A percentile compares a stretch with the other conserved stretches of the same genome.
phyloP scores from a whole-genome alignment of 2,888 invertebrate genomes.

The Rapana venosa region DNA sequence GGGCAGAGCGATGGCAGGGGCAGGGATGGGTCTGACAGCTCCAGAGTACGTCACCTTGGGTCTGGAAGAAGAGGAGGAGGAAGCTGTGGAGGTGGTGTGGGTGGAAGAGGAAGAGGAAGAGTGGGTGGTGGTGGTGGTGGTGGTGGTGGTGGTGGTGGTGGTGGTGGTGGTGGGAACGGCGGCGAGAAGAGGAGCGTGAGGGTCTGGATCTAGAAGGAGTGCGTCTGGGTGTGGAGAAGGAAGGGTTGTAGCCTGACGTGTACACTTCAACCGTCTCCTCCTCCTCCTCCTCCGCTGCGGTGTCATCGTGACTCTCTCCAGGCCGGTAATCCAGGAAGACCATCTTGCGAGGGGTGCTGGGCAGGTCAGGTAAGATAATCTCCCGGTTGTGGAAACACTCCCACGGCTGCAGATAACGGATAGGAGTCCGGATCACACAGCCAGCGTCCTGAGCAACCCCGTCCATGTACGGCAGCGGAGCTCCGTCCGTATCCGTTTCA shows the following conservation, averaged over 20 bases:
- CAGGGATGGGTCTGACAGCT: background rate
- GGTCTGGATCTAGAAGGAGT: background rate
- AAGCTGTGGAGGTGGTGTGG: background rate
- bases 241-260: constrained; percentile 21
- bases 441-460: background rate
- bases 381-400: constrained; percentile 48
- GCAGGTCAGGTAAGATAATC: constrained; percentile 50
- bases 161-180: background rate
- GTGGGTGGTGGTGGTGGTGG: background rate
- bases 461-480: constrained; percentile 9
- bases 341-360: constrained; percentile 42
- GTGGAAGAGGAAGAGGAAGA: background rate
- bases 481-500: constrained; percentile 35
- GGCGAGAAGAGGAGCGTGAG: background rate
- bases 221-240: background rate
- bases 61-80: background rate
- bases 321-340: constrained; percentile 49
- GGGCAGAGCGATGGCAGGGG: background rate
- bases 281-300: background rate
- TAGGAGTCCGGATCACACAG: constrained; percentile 5
- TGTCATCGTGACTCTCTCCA: constrained; percentile 49
- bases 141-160: background rate
- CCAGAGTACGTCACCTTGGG: constrained; percentile 7
- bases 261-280: constrained; percentile 32
- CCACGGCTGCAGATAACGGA: constrained; percentile 44